These are phyloP conservation scores for Oreohelix idahoensis DNA, from an alignment of 1,140 invertebrate genomes.

Conservation along the genomic window DNA sequence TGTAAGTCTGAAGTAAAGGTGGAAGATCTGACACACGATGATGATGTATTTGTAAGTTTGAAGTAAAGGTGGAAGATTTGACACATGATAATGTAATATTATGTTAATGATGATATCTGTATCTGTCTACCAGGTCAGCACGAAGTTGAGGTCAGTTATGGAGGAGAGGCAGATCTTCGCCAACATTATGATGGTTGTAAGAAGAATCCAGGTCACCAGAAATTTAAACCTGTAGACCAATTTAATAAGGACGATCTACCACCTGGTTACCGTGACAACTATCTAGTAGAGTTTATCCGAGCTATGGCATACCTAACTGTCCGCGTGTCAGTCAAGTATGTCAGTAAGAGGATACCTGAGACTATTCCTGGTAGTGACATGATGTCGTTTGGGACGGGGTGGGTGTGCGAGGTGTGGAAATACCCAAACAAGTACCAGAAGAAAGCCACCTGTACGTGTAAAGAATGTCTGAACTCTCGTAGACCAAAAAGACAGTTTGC, in stretches of 20 bases:
- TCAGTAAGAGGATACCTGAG: not conserved
- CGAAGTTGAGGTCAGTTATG: not conserved
- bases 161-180: not conserved
- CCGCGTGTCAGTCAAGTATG: not conserved
- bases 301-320: not conserved
- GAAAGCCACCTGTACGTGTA: not conserved
- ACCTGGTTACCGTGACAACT: not conserved
- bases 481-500: not conserved
- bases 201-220: not conserved
- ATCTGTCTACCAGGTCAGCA: not conserved
- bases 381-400: not conserved
- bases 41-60: too few relatives aligned
- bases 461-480: too few relatives aligned
- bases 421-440: not conserved
- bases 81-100: too few relatives aligned
- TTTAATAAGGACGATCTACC: not conserved
- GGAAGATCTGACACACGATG: too few relatives aligned
- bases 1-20: too few relatives aligned
- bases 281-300: not conserved
- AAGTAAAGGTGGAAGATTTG: too few relatives aligned
- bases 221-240: not conserved
- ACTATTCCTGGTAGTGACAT: not conserved
- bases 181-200: not conserved
- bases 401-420: not conserved
- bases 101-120: too few relatives aligned